These are phyloP conservation scores for Nannospalax galili DNA, from an alignment of 2,113 vertebrate species.

Conservation along the genomic window DNA sequence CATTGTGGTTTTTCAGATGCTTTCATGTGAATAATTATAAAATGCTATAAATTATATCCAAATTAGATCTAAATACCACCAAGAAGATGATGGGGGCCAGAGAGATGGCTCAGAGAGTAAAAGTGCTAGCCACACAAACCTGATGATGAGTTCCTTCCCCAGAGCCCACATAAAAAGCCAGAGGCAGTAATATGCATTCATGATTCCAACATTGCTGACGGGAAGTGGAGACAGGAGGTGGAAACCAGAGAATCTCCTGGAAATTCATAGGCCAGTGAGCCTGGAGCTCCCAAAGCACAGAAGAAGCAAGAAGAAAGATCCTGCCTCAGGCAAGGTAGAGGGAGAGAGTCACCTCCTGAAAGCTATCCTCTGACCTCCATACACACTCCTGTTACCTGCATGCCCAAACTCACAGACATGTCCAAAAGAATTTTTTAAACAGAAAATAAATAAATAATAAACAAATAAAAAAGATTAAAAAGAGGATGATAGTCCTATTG, in stretches of 20 bases:
- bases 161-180: not conserved
- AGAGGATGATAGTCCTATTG: too few relatives aligned
- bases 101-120: not conserved
- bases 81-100: not conserved
- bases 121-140: not conserved
- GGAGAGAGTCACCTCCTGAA: too few relatives aligned
- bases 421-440: not conserved
- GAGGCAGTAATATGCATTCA: too few relatives aligned
- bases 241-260: not conserved
- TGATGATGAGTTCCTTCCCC: not conserved
- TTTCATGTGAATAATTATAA: not conserved
- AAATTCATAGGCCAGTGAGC: not conserved
- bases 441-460: not conserved
- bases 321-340: not conserved
- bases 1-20: not conserved
- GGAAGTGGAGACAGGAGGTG: too few relatives aligned
- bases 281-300: fast-evolving
- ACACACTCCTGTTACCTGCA: too few relatives aligned
- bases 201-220: not conserved
- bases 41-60: not conserved
- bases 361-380: not conserved
- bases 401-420: too few relatives aligned
- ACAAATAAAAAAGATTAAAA: too few relatives aligned
- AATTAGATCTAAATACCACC: not conserved
- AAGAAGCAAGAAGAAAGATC: too few relatives aligned